Base-by-base conservation (phyloP, 2,113 vertebrate species). In the Apteryx owenii region DNA sequence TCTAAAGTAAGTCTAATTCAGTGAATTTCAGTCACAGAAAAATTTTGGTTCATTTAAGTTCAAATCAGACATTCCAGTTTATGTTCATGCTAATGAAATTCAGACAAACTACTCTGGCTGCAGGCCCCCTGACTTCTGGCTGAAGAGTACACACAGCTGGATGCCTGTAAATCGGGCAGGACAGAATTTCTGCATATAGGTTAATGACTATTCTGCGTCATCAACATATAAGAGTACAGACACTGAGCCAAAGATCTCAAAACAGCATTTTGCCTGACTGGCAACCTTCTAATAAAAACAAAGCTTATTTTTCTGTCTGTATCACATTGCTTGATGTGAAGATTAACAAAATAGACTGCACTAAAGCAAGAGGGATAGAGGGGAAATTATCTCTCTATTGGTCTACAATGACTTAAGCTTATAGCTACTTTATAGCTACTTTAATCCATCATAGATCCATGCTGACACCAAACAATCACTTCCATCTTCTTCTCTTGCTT, bases 71-170 rank as follows among this genome's bases (percentile, higher is more conserved):
- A 88, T 83, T 90, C 51, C 29, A 64, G 40, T 88, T 95, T 53
- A 84, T 7, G 31, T 64, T 89, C 38, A 29, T 15, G 68, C 42
- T 95, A 92, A 93, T 81, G 90, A 95, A 95, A 94, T 84, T 93
- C 90, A 77, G 50, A 94, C 83, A 93, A 94, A 92, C 56, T 88
- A 48, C 56, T 14, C 36, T 95, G 96, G 88, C 91, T 86, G 68
- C 51, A 78, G 42, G 72, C 88, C 88, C 88, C 79, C 1, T 90
- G 88, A 91, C 81, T 96, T 86, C 79, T 94, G 85, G 85, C 85
- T 83, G 87, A 83, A 73, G n/a, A 80, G 60, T 11, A 77, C 84
- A 69, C 88, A 31, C 93, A 97, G 96, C 93, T 97, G 94, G 85
- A 89, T 72, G 81, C 42, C 72, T 86, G 60, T 40, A 93, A 90